Evolutionary conservation across 2,797 vertebrate genomes (phyloP), one percentile per base, ranked within the genome.

Genomic region (Hippoglossus hippoglossus): DNA sequence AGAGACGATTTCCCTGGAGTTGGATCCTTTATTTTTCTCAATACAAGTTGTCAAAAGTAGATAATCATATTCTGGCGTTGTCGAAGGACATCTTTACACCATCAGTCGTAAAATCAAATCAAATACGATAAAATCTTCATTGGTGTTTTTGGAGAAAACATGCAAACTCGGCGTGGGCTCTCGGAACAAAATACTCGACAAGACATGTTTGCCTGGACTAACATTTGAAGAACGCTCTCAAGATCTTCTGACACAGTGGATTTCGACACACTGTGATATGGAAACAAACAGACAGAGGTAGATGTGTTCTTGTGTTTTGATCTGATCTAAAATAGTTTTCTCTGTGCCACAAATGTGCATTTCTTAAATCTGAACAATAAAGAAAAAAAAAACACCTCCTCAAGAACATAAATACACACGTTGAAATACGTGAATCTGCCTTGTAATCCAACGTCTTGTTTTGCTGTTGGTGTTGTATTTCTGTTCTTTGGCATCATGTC

Each of bases 41-140:
- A 62, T 74, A 67, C 24, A 52, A 47, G 46, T 71, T 79, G 79
- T 80, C 81, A 85, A 47, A 85, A 41, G 61, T 8, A 62, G 53
- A 77, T 75, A 57, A 83, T 88, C 55, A 18, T 56, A 77, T 72
- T 73, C 44, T n/a, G 50, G 76, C 82, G 77, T 21, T 34, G 68
- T 61, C 55, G 63, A 75, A 76, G 51, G 60, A 62, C 50, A 54
- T 16, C 6, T 66, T 79, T 24, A 18, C 46, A 47, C 22, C 18
- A 31, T 3, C 28, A 3, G 1, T 74, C 82, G 16, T 74, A 66
- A 67, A 82, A 82, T 72, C 52, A 71, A 65, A 77, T 54, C 56
- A 60, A 22, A 15, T 63, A 9, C 47, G 31, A 22, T 19, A 22
- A 5, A 59, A 47, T 74, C 49, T 63, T 9, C 31, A 18, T 53